Evolutionary conservation across 2,888 invertebrate species (phyloP), one percentile per base, ranked within the genome.

Genomic region (Pseudolycoriella hygida): DNA sequence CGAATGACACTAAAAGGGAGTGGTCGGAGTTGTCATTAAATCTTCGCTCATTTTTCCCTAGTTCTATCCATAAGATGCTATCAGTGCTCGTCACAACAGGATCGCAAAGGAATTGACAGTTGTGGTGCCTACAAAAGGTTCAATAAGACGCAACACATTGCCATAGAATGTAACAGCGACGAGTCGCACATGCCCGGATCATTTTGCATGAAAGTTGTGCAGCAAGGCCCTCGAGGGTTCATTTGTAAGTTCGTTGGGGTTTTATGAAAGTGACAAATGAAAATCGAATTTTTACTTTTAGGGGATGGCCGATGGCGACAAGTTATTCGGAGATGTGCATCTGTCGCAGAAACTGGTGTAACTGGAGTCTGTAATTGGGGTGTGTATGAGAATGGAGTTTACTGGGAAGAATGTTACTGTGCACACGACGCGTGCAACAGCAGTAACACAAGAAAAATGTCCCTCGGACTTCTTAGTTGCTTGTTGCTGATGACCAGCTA

Each of bases 311-410:
- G 92, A 59, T 92, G 90, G 90, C 71, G 90, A 32, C 89, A 90
- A 63, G 90, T 92, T 0, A 81, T 89, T 47, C 70, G 92, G 31
- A 72, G 89, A 17, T 92, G 92, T 66, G 87, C 89, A 2, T 88
- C 88, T 0, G 86, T 90, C 0, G 80, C 90, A 1, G 43, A 43
- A 11, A 43, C 43, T n/a, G 90, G 90, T 49, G 88, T 89, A 1
- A 89, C 93, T 0, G 92, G 90, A 45, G 93, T 94, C 1, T 96
- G 96, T 58, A 89, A 93, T 59, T 96, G 94, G 94, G 88, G 90
- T 15, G 87, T 96, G 46, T 80, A 87, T 54, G 84, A 87, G 51
- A 93, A 93, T 54, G 94, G 94, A 3, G 86, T 87, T 1, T 96
- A 93, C 61, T 92, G 89, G 87, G 93, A 96, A 61, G 90, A 93